Base-by-base conservation (phyloP, 2,113 vertebrate species). In the Phrynosoma platyrhinos region DNA sequence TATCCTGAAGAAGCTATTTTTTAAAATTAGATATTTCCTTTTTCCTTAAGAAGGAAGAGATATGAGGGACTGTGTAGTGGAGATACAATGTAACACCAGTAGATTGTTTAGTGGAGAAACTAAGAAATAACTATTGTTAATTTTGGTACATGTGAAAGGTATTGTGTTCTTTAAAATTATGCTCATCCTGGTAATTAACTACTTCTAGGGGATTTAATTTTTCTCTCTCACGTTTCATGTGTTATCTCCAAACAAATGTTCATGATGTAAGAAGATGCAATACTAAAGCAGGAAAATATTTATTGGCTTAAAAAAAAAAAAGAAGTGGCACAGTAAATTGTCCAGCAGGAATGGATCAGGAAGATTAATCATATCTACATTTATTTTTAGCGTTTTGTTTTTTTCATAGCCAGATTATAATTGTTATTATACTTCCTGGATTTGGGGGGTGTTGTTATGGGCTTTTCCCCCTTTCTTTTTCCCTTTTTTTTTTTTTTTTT, bases 351-450 rank as follows among this genome's bases (percentile, higher is more conserved):
- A 40, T 7, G 47, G 42, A 16, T 79, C 32, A 79, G 4, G 23
- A 83, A 77, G 42, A 53, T 42, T 66, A 16, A 71, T 80, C 53
- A 36, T 79, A 62, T 52, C 30, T 47, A 16, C 42, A 75, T 53
- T 52, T 84, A 78, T 53, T 89, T 79, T 89, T 72, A 85, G 18
- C 27, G 14, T 74, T 89, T 62, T 42, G 7, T 76, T 58, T 42
- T 68, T 90, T 53, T 88, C 1, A 77, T 0, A 3, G 3, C 5
- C 81, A 88, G 55, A 72, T 18, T 89, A 85, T 42, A 90, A 32
- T 76, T 85, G 6, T 27, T 72, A 79, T 27, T 27, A 86, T 25
- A 71, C 76, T 76, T 66, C 82, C 36, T 79, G 82, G n/a, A 53
- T 88, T 47, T 10, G 14, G 47, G 55, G 6, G 68, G 1, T 69